Percentiles rank a stretch among this genome's conserved stretches.
These are phyloP conservation scores for Pogonomyrmex barbatus DNA, from an alignment of 1,140 invertebrate genomes.

Conservation along the genomic window DNA sequence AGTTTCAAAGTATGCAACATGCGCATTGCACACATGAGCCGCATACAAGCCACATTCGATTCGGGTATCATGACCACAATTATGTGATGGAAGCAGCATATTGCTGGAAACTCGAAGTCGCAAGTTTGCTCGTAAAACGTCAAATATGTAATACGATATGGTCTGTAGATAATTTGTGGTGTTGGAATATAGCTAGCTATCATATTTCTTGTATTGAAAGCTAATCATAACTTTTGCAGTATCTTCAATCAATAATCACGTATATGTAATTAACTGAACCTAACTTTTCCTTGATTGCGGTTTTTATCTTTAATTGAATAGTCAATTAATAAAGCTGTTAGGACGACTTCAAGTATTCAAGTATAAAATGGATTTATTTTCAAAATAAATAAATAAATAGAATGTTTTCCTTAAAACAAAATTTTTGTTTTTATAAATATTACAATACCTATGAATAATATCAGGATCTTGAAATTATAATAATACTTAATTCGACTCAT, in stretches of 20 bases:
- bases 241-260: conserved; percentile 9
- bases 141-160: conserved; percentile 44
- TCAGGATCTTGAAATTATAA: not conserved
- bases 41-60: conserved; percentile 62
- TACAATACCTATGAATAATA: not conserved
- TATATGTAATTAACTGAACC: not conserved
- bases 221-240: not conserved
- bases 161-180: conserved; percentile 51
- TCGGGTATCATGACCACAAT: conserved; percentile 56
- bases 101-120: conserved; percentile 52
- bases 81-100: conserved; percentile 62
- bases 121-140: conserved; percentile 60
- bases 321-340: not conserved
- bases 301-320: not conserved
- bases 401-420: not conserved
- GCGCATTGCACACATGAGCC: conserved; percentile 36
- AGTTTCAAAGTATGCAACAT: conserved; percentile 52
- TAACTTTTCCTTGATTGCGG: not conserved
- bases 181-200: conserved; percentile 3
- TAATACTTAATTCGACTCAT: not conserved
- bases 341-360: not conserved
- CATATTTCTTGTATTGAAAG: conserved; percentile 35
- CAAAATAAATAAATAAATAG: not conserved
- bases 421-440: not conserved
- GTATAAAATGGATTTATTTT: not conserved